Conservation (phyloP, 2,797 vertebrate genomes). For the Falco biarmicus region DNA sequence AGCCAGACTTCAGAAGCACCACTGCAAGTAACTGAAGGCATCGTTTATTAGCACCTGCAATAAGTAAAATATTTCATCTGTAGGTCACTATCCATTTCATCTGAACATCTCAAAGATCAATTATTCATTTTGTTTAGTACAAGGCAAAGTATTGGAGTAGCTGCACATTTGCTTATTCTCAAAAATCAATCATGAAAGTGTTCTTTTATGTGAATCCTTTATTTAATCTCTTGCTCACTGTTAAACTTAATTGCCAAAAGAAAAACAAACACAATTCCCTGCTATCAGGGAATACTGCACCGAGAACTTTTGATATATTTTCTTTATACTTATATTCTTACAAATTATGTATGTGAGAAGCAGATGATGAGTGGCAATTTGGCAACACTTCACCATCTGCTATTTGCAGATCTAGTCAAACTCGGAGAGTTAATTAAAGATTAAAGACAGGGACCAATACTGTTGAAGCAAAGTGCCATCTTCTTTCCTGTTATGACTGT, state of each 20-base stretch:
- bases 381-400: slow-evolving; percentile 61
- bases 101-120: neutral
- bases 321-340: slow-evolving; percentile 26
- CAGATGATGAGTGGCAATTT: slow-evolving; percentile 59
- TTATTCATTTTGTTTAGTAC: neutral
- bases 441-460: slow-evolving; percentile 12
- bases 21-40: neutral
- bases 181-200: neutral
- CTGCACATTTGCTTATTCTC: neutral
- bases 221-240: neutral
- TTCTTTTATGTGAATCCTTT: neutral
- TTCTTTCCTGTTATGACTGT: neutral
- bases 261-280: neutral
- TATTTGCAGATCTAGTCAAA: slow-evolving; percentile 62
- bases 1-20: neutral
- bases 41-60: neutral
- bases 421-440: slow-evolving; percentile 63
- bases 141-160: neutral
- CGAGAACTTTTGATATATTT: neutral
- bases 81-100: neutral
- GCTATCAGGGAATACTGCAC: neutral
- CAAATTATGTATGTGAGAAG: slow-evolving; percentile 53
- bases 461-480: slow-evolving; percentile 15
- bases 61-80: neutral
- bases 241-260: slow-evolving; percentile 7